Conservation (phyloP, 2,797 vertebrate genomes). For the Notoglanidium macrostoma region DNA sequence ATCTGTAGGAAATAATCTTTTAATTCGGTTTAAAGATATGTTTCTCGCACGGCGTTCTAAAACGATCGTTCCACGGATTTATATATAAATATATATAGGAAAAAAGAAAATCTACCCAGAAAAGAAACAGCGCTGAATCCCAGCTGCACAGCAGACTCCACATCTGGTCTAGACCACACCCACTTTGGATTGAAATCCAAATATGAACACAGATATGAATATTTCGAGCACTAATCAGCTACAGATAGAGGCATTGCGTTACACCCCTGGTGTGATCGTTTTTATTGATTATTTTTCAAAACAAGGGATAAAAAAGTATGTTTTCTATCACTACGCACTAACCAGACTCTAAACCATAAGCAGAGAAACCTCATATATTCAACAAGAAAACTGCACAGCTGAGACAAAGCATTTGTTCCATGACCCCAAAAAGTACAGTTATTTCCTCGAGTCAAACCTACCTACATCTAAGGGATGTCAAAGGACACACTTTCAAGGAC, state of each 20-base stretch:
- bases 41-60: neutral
- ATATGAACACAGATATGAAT: neutral
- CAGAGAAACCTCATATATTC: neutral
- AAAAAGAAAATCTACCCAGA: neutral
- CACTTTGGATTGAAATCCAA: neutral
- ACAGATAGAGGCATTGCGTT: neutral
- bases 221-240: neutral
- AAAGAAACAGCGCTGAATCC: neutral
- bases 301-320: no score
- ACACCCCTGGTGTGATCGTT: neutral
- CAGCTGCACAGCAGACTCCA: neutral
- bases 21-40: neutral
- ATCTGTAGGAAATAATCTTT: neutral
- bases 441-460: neutral
- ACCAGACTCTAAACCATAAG: neutral
- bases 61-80: no score
- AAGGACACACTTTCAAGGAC: slow-evolving; percentile 19
- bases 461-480: neutral
- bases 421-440: neutral
- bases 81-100: neutral
- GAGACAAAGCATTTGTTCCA: neutral
- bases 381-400: neutral
- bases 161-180: neutral
- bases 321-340: neutral
- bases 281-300: no score